Evolutionary conservation across 2,797 vertebrate genomes (phyloP).

Genomic region (Xiphorhynchus erythropygius): DNA sequence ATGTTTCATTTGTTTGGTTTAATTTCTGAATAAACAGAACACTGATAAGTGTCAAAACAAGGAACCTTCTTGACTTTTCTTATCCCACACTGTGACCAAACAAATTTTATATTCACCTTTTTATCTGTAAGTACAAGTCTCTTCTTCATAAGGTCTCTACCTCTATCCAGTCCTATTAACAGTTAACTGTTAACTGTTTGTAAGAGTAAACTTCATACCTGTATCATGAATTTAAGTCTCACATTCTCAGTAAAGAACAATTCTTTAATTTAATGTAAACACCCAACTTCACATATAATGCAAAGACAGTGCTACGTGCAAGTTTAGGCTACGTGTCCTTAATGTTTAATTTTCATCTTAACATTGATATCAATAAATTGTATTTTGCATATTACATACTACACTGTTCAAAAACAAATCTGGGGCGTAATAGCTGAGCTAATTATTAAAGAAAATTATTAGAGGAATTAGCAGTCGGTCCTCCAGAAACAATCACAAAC

Average conservation of each 20-base stretch:
- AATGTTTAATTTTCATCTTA: background rate
- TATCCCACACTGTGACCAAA: background rate
- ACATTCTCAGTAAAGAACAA: background rate
- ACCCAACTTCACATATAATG: background rate
- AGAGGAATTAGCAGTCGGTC: background rate
- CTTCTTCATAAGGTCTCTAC: background rate
- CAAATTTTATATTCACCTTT: background rate
- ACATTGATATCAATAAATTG: background rate
- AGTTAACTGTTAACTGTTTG: background rate
- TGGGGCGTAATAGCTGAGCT: background rate
- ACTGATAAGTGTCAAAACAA: background rate
- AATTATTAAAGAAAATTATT: background rate
- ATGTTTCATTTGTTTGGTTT: background rate
- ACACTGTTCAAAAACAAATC: background rate
- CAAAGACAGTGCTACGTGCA: background rate
- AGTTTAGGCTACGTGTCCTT: background rate
- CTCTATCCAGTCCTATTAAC: background rate
- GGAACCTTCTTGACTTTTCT: background rate
- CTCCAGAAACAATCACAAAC: background rate
- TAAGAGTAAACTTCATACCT: background rate
- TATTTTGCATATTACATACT: background rate
- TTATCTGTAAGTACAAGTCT: background rate
- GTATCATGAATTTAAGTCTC: background rate
- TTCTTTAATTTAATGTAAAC: background rate
- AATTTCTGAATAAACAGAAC: background rate